Percentiles rank a stretch among this genome's conserved stretches.
These are phyloP conservation scores for Stegophylla sp. DNA, from an alignment of 2,888 invertebrate species.

Conservation along the genomic window DNA sequence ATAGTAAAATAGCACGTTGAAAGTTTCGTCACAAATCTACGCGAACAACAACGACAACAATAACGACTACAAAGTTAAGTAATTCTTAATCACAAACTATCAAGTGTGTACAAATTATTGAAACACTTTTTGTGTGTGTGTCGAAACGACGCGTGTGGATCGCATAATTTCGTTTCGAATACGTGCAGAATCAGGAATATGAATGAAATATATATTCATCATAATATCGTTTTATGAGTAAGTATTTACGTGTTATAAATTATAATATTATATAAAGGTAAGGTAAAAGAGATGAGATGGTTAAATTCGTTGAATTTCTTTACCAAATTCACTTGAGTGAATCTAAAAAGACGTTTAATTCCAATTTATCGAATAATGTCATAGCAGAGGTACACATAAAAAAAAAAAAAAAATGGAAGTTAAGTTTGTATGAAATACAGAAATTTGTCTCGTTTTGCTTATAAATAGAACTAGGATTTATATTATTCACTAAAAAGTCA, in stretches of 20 bases:
- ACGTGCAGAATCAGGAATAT: background rate
- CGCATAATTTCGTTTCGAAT: background rate
- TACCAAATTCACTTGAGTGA: background rate
- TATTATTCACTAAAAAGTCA: too few relatives aligned
- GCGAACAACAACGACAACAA: background rate
- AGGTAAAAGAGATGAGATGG: conserved; percentile 9
- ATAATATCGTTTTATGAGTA: background rate
- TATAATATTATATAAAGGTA: background rate
- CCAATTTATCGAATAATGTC: too few relatives aligned
- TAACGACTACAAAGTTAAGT: background rate
- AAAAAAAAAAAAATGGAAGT: too few relatives aligned
- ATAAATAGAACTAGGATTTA: too few relatives aligned
- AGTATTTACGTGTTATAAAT: background rate
- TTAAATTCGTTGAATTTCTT: conserved; percentile 5
- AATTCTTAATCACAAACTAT: background rate
- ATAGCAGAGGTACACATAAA: too few relatives aligned
- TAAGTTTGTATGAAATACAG: too few relatives aligned
- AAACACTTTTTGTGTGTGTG: background rate
- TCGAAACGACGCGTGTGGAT: background rate
- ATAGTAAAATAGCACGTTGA: too few relatives aligned
- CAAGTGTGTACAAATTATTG: background rate
- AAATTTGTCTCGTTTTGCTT: too few relatives aligned
- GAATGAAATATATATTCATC: too few relatives aligned
- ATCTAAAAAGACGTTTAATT: conserved; percentile 8
- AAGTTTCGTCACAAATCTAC: too few relatives aligned